Percentiles rank a stretch among this genome's conserved stretches.
Conservation (phyloP, 2,888 invertebrate species). For the Eilema griseolum region DNA sequence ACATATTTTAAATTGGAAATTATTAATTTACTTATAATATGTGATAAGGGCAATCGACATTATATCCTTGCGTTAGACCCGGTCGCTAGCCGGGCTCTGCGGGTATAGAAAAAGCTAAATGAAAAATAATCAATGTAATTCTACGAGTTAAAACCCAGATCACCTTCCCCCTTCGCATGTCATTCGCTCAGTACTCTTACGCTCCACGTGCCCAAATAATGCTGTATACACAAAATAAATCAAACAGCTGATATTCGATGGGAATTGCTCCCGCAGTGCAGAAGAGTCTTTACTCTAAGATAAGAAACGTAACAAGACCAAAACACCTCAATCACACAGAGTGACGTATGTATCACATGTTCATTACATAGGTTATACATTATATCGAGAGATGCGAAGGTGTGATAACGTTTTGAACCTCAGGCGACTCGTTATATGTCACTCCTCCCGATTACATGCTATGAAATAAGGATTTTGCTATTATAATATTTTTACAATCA, state of each 20-base stretch:
- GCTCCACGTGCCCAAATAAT: not conserved
- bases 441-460: conserved; percentile 38
- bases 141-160: not conserved
- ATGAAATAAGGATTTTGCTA: conserved; percentile 48
- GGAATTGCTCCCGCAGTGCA: not conserved
- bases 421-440: conserved; percentile 32
- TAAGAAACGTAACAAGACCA: not conserved
- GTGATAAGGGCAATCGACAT: too few species aligned
- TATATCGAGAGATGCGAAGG: conserved; percentile 29
- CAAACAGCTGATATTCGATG: not conserved
- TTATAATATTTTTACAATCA: conserved; percentile 2
- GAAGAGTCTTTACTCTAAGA: not conserved
- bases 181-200: not conserved
- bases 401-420: conserved; percentile 40
- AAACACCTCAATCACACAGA: conserved; percentile 4
- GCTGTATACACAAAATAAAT: not conserved
- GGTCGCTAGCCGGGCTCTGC: too few species aligned
- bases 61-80: too few species aligned
- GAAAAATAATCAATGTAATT: too few species aligned
- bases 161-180: too few species aligned
- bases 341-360: conserved; percentile 19
- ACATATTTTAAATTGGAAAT: too few species aligned
- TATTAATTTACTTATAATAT: too few species aligned
- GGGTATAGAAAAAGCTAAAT: too few species aligned
- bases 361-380: conserved; percentile 22